Percentiles rank a stretch among this genome's conserved stretches.
phyloP scores from a whole-genome alignment of 2,113 vertebrate genomes.

The Cyprinus carpio region DNA sequence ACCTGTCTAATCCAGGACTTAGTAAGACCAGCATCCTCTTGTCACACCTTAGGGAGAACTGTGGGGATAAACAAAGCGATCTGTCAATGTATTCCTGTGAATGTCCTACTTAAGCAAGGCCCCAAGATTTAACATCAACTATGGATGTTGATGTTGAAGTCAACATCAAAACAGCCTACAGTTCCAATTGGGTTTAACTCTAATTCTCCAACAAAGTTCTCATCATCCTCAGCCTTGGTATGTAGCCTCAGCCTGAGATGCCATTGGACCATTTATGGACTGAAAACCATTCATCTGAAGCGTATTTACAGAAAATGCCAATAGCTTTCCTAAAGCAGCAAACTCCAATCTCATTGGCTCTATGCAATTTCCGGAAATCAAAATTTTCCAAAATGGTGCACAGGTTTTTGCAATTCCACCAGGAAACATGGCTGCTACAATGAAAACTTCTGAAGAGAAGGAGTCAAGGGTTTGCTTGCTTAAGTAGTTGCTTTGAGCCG shows the following conservation, averaged over 20 bases:
- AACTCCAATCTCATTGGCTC: background rate
- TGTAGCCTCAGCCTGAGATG: background rate
- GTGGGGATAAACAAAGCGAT: constrained; percentile 35
- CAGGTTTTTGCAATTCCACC: background rate
- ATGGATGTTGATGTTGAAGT: constrained; percentile 19
- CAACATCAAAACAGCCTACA: background rate
- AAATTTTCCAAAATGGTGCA: background rate
- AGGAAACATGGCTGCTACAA: background rate
- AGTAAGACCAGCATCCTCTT: constrained; percentile 19
- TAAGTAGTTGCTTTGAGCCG: background rate
- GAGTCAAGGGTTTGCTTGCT: background rate
- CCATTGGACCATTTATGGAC: background rate
- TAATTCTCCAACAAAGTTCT: background rate
- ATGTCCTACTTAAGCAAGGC: constrained; percentile 19
- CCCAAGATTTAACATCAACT: constrained; percentile 32
- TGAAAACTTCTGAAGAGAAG: background rate
- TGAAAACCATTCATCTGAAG: background rate
- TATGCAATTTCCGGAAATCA: background rate
- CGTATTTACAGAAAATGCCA: background rate
- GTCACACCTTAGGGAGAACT: constrained; percentile 16
- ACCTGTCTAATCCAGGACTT: background rate
- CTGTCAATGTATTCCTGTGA: constrained; percentile 17
- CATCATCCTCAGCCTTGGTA: background rate
- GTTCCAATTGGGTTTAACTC: background rate
- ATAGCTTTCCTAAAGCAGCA: background rate